A percentile compares a stretch with the other conserved stretches of the same genome.
Conservation (phyloP, 2,888 invertebrate species). For the Cataglyphis rosenhaueri region DNA sequence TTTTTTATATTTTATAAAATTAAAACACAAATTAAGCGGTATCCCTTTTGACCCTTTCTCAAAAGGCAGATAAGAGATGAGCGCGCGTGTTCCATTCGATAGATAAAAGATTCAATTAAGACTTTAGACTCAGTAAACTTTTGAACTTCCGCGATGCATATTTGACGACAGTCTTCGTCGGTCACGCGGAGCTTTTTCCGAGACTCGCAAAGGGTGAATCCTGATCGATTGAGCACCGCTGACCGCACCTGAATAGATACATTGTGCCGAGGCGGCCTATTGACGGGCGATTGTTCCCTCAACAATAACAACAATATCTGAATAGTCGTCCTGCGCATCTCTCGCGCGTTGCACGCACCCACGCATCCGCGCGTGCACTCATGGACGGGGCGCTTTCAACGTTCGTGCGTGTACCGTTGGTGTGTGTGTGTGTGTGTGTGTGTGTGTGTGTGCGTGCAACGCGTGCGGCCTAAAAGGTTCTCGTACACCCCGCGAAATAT, state of each 20-base stretch:
- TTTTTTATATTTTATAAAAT: not conserved
- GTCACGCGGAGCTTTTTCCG: conserved; percentile 64
- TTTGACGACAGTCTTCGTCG: not conserved
- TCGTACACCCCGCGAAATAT: conserved; percentile 36
- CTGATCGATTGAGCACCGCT: conserved; percentile 83
- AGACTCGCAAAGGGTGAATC: conserved; percentile 61
- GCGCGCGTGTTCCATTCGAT: not conserved
- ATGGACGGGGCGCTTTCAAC: conserved; percentile 53
- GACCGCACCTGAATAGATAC: conserved; percentile 85
- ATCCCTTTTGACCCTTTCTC: not conserved
- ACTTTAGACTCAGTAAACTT: not conserved
- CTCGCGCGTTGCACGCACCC: conserved; percentile 78
- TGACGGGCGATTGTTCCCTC: conserved; percentile 85
- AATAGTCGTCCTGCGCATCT: conserved; percentile 84
- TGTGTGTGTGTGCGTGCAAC: conserved; percentile 1
- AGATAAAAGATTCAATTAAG: not conserved
- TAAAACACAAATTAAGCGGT: not conserved
- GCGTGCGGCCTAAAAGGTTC: conserved; percentile 52
- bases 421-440: not conserved
- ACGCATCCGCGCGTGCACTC: conserved; percentile 67
- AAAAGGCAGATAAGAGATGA: not conserved
- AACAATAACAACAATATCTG: conserved; percentile 86
- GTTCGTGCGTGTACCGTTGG: conserved; percentile 39
- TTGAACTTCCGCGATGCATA: not conserved
- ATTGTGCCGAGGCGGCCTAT: conserved; percentile 85